Evolutionary conservation across 2,888 invertebrate genomes (phyloP).

Genomic region (Yponomeuta plumbellus): DNA sequence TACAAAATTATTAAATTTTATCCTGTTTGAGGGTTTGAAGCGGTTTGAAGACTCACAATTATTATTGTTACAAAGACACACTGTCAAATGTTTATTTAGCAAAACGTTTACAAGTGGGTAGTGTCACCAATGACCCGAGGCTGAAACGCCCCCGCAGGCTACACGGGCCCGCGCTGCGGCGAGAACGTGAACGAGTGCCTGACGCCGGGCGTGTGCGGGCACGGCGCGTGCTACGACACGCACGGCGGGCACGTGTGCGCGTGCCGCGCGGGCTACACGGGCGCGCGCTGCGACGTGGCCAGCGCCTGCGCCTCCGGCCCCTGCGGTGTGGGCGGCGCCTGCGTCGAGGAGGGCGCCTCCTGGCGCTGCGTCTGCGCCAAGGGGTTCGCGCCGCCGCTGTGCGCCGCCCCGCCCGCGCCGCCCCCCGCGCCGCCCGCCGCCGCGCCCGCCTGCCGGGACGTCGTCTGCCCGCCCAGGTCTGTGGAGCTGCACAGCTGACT

Average conservation of each 20-base stretch:
- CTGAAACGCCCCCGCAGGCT: constrained; percentile 74
- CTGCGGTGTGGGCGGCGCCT: constrained; percentile 87
- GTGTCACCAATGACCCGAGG: too few species aligned
- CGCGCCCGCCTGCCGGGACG: constrained; percentile 61
- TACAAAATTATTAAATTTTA: too few species aligned
- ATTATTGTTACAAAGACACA: too few species aligned
- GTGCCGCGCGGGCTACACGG: constrained; percentile 87
- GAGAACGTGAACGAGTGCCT: constrained; percentile 88
- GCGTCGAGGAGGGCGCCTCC: constrained; percentile 75
- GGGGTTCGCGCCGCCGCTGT: constrained; percentile 64
- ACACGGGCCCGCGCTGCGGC: constrained; percentile 84
- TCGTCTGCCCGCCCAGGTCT: constrained; percentile 71
- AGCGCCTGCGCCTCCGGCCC: constrained; percentile 69
- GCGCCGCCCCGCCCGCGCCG: constrained; percentile 63
- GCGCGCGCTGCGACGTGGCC: constrained; percentile 85
- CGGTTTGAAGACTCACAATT: too few species aligned
- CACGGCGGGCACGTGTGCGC: constrained; percentile 88
- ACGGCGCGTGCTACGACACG: constrained; percentile 87
- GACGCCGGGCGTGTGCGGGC: constrained; percentile 78
- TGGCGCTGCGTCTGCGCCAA: constrained; percentile 84
- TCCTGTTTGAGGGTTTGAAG: too few species aligned
- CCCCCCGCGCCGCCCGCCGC: constrained; percentile 53
- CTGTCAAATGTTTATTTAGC: too few species aligned
- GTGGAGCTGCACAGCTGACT: not conserved
- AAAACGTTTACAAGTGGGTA: too few species aligned